Evolutionary conservation across 2,888 invertebrate species (phyloP).

Genomic region (Galerucella nymphaeae): DNA sequence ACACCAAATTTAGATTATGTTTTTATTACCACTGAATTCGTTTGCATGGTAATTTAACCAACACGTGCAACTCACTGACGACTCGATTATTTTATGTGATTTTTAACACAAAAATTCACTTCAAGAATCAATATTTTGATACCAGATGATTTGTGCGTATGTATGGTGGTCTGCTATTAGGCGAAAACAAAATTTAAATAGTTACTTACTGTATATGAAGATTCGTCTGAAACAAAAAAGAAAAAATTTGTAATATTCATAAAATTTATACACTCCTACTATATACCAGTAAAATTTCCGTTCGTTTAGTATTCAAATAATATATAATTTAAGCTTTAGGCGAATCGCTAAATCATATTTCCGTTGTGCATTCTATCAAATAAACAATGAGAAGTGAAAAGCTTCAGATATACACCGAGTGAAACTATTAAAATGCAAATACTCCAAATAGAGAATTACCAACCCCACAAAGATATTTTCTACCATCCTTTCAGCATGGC

Average conservation of each 20-base stretch:
- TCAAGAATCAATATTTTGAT: too few relatives aligned
- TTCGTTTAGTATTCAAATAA: conserved; percentile 26
- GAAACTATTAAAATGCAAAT: conserved; percentile 67
- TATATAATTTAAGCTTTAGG: conserved; percentile 29
- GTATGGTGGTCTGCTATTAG: too few relatives aligned
- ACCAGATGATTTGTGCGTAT: too few relatives aligned
- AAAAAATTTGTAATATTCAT: not conserved
- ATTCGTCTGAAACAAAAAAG: too few relatives aligned
- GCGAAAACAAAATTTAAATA: too few relatives aligned
- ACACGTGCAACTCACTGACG: conserved; percentile 39
- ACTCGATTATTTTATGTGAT: not conserved
- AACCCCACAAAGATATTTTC: conserved; percentile 58
- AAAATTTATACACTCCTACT: not conserved
- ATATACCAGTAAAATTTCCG: conserved; percentile 18
- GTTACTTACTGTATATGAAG: too few relatives aligned
- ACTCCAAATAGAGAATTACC: conserved; percentile 57
- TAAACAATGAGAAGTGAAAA: conserved; percentile 60
- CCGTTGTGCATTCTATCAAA: conserved; percentile 49
- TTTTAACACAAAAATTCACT: not conserved
- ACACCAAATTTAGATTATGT: conserved; percentile 60
- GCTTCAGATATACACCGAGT: conserved; percentile 57
- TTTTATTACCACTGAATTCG: conserved; percentile 62
- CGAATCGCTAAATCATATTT: conserved; percentile 44
- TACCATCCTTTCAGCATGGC: conserved; percentile 49
- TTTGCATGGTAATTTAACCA: conserved; percentile 60